Evolutionary conservation across 2,888 invertebrate species (phyloP), one percentile per base, ranked within the genome.

Genomic region (Eledone cirrhosa): DNA sequence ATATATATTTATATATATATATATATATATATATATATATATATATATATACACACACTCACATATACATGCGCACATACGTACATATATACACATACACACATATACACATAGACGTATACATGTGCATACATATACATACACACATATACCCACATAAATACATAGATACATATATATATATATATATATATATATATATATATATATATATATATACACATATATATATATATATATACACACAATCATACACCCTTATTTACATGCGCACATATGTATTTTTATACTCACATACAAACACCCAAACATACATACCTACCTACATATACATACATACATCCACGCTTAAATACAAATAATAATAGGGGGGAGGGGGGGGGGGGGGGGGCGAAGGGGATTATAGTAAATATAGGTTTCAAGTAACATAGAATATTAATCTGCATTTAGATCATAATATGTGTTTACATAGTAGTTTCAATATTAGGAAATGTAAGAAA

Each of bases 171-270:
- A 53, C 22, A 53, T 53, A 53, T 53, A 53, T 53, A 53, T 53
- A 53, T 53, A 53, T 53, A 53, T 53, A 53, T 53, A 53, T 53
- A 53, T 53, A 53, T 53, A 53, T 53, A 53, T 53, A 53, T 53
- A 53, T 53, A 53, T 53, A 22, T 53, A 53, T 53, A 22, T 53
- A 53, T 53, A 53, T 53, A 53, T 53, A 53, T 53, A 53, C 53
- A 53, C 22, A 53, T 53, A 53, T 53, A 53, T 53, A 22, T 53
- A 53, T 53, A 22, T 53, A 53, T 53, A 53, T 53, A 53, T 53
- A 53, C 22, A 53, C 22, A 22, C 22, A 1, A 0, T 1, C 14
- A 65, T 65, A 2, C 29, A 22, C 29, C 7, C 16, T n/a, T n/a
- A n/a, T n/a, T n/a, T n/a, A n/a, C n/a, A n/a, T n/a, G n/a, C n/a